Evolutionary conservation across 2,888 invertebrate genomes (phyloP), one percentile per base, ranked within the genome.

Genomic region (Salpingus planirostris): DNA sequence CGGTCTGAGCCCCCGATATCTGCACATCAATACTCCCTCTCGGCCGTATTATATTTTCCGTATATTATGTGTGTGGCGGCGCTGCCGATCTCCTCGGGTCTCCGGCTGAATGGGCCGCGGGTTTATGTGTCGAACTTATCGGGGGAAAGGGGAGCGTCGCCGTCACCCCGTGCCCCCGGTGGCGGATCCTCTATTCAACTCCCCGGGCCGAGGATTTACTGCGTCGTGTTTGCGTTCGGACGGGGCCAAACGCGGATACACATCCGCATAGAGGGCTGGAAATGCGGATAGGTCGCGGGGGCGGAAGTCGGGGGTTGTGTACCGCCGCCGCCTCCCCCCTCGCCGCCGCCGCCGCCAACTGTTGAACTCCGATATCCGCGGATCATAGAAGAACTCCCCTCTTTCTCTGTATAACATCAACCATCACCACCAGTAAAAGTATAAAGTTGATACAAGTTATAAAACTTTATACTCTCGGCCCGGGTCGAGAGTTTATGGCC

Each of bases 361-460:
- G 35, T 39, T 39, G 39, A 39, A 36, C 35, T 34, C 29, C 29
- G 13, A 33, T 23, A 39, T 39, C 32, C 32, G 33, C 23, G 39
- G 36, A 40, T 40, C 39, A 36, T 36, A 25, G 31, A 32, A 27
- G 39, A 40, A 40, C 36, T 29, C 28, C 22, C n/a, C n/a, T n/a
- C n/a, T n/a, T n/a, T n/a, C n/a, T n/a, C n/a, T n/a, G n/a, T n/a
- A n/a, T n/a, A n/a, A n/a, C n/a, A n/a, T n/a, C n/a, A n/a, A n/a
- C n/a, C n/a, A n/a, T n/a, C n/a, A n/a, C n/a, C n/a, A n/a, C n/a
- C n/a, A n/a, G 22, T 15, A 13, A 35, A 18, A 39, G 31, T n/a
- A n/a, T 32, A 30, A 36, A 40, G 35, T 39, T 39, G 39, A 39
- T 39, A 36, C 33, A 38, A 40, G 39, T 40, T 40, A 36, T 40